These are phyloP conservation scores for Lithobates pipiens DNA, from an alignment of 2,797 vertebrate genomes.

Conservation along the genomic window DNA sequence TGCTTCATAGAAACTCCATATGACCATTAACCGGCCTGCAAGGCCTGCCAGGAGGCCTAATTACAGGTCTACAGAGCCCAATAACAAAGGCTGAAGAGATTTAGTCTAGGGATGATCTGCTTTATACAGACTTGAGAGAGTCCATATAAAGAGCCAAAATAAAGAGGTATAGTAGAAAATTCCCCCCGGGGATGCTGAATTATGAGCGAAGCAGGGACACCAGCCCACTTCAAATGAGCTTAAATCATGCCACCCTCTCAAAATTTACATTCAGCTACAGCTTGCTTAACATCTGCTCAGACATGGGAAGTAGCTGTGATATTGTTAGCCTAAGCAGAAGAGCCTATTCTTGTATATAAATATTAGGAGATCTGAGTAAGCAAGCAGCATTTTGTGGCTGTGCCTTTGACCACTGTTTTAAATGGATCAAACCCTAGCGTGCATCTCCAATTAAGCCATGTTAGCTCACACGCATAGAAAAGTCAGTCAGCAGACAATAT, in stretches of 20 bases:
- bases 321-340: slow-evolving; percentile 66
- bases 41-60: slow-evolving; percentile 91
- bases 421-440: slow-evolving; percentile 50
- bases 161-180: slow-evolving; percentile 90
- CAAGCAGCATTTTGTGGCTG: slow-evolving; percentile 59
- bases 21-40: slow-evolving; percentile 89
- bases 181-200: slow-evolving; percentile 91
- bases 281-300: slow-evolving; percentile 94
- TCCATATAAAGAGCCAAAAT: slow-evolving; percentile 92
- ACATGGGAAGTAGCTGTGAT: slow-evolving; percentile 69
- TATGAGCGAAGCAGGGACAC: slow-evolving; percentile 78
- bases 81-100: slow-evolving; percentile 97
- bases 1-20: slow-evolving; percentile 85
- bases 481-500: slow-evolving; percentile 38
- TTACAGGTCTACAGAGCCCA: slow-evolving; percentile 97
- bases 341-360: slow-evolving; percentile 64
- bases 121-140: slow-evolving; percentile 97
- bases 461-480: slow-evolving; percentile 48
- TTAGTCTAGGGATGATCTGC: slow-evolving; percentile 98
- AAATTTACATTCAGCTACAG: slow-evolving; percentile 97
- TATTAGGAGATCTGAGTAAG: slow-evolving; percentile 61
- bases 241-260: slow-evolving; percentile 87
- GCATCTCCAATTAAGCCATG: slow-evolving; percentile 54
- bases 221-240: slow-evolving; percentile 83
- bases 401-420: slow-evolving; percentile 30